These are phyloP conservation scores for Ophion obscuratus DNA, from an alignment of 2,888 invertebrate genomes.

Conservation along the genomic window DNA sequence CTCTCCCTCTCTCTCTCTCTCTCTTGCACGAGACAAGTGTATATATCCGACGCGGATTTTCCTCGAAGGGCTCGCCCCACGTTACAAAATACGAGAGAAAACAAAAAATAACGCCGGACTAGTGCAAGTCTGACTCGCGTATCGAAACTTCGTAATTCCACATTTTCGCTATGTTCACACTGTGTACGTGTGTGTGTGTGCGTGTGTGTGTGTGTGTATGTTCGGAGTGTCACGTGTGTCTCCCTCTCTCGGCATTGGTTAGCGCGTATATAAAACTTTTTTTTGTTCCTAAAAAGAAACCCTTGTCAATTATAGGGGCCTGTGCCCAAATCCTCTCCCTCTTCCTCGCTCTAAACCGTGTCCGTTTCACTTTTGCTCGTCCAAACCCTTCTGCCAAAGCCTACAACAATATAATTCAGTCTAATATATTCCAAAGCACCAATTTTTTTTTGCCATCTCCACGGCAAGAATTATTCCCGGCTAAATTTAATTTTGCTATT, in stretches of 20 bases:
- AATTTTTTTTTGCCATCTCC: conserved; percentile 74
- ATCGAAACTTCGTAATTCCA: conserved; percentile 59
- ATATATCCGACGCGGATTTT: conserved; percentile 35
- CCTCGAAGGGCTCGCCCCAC: conserved; percentile 29
- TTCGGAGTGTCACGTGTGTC: conserved; percentile 41
- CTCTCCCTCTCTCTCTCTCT: neutral
- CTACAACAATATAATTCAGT: conserved; percentile 82
- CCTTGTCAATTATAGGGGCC: conserved; percentile 69
- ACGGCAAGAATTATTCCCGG: conserved; percentile 52
- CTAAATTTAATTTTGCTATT: conserved; percentile 54
- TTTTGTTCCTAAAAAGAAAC: conserved; percentile 73
- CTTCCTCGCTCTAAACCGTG: conserved; percentile 19
- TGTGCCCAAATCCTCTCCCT: conserved; percentile 61
- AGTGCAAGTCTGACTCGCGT: conserved; percentile 67
- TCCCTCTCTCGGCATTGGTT: conserved; percentile 52
- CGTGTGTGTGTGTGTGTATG: conserved; percentile 66
- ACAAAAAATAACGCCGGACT: conserved; percentile 51
- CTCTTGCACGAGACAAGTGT: conserved; percentile 25
- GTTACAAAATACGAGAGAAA: conserved; percentile 16
- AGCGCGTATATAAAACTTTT: conserved; percentile 73
- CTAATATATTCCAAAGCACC: conserved; percentile 83
- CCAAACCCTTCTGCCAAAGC: conserved; percentile 70
- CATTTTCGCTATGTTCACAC: conserved; percentile 28
- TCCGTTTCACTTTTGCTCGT: conserved; percentile 33
- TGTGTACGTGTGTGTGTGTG: conserved; percentile 56